Percentiles rank a stretch among this genome's conserved stretches.
phyloP scores from a whole-genome alignment of 2,888 invertebrate genomes.

The Agonopterix subpropinquella region DNA sequence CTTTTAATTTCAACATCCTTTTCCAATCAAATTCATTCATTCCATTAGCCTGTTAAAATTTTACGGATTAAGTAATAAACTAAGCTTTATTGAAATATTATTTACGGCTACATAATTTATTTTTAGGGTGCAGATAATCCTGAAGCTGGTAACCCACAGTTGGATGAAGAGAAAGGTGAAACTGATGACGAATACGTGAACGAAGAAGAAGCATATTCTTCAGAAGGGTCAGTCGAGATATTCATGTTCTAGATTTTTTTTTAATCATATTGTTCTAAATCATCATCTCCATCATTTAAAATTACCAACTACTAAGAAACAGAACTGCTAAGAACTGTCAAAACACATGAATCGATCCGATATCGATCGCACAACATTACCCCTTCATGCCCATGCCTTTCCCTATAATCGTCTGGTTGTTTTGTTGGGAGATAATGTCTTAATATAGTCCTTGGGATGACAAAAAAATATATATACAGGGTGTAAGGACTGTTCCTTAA shows the following conservation, averaged over 20 bases:
- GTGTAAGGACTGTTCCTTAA: too few relatives aligned
- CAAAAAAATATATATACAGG: too few relatives aligned
- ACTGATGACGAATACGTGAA: slow-evolving; percentile 80
- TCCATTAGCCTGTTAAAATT: not conserved
- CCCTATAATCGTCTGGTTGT: too few relatives aligned
- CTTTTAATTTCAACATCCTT: not conserved
- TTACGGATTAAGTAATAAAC: not conserved
- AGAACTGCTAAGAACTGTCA: not conserved
- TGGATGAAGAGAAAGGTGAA: slow-evolving; percentile 75
- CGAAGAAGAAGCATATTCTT: slow-evolving; percentile 80
- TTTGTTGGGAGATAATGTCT: too few relatives aligned
- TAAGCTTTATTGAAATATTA: slow-evolving; percentile 3
- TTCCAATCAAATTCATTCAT: not conserved
- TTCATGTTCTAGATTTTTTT: not conserved
- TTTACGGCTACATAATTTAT: not conserved
- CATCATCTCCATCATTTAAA: not conserved
- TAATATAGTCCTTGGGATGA: too few relatives aligned
- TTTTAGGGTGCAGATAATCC: slow-evolving; percentile 49
- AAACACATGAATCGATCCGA: too few relatives aligned
- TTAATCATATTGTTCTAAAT: not conserved
- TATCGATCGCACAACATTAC: too few relatives aligned
- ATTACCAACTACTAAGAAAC: not conserved
- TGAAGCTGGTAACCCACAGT: slow-evolving; percentile 58
- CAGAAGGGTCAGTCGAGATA: slow-evolving; percentile 71
- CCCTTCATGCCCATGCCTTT: too few relatives aligned